Conservation (phyloP, 2,113 vertebrate genomes). For the Nesogale talazaci region DNA sequence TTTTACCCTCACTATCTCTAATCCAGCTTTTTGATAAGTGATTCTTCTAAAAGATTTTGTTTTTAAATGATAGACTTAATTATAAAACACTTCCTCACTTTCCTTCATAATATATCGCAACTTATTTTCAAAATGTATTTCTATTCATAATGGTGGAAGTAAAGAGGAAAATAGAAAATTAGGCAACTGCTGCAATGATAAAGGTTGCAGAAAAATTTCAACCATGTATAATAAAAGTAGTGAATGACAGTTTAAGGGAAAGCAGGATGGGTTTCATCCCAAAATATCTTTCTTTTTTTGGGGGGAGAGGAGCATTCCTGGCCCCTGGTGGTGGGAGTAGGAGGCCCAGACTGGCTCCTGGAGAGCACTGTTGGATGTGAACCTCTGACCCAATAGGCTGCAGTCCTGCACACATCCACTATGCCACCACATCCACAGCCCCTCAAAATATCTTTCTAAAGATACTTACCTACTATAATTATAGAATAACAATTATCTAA, state of each 20-base stretch:
- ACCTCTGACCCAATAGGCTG: no score
- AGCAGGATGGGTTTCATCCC: not conserved
- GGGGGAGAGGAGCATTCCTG: no score
- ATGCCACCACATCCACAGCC: no score
- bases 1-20: not conserved
- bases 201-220: not conserved
- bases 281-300: no score
- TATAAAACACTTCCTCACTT: not conserved
- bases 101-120: not conserved
- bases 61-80: not conserved
- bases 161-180: conserved; percentile 34
- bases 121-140: not conserved
- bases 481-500: not conserved
- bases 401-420: no score
- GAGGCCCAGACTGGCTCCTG: no score
- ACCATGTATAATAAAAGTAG: not conserved
- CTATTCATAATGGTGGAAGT: not conserved
- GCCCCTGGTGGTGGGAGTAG: no score
- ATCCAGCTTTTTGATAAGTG: not conserved
- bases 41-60: not conserved
- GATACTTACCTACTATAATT: no score
- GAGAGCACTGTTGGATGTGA: no score
- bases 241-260: not conserved
- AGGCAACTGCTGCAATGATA: not conserved
- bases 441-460: no score